Conservation (phyloP, 1,140 invertebrate species). For the Anastrepha obliqua region DNA sequence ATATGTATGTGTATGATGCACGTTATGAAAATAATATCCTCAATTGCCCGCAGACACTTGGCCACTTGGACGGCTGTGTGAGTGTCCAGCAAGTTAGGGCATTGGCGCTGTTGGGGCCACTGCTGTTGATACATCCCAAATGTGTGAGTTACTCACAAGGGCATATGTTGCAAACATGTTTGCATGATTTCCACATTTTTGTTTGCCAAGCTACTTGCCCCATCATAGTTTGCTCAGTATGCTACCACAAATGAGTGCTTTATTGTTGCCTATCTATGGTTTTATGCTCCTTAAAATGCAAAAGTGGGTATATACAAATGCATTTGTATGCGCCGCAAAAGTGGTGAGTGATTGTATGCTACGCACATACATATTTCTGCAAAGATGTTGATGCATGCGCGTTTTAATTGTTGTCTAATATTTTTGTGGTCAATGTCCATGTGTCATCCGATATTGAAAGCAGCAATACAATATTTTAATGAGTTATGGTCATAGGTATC, state of each 20-base stretch:
- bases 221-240: background rate
- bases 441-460: no score
- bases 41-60: background rate
- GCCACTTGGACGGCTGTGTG: background rate
- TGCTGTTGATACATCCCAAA: no score
- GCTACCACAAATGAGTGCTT: background rate
- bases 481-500: no score
- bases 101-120: background rate
- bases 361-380: no score
- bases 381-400: no score
- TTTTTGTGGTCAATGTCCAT: no score
- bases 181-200: background rate
- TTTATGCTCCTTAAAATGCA: background rate
- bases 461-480: no score
- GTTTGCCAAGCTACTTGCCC: background rate
- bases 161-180: background rate
- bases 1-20: background rate
- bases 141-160: background rate
- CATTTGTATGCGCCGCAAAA: background rate
- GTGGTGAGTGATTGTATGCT: no score
- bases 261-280: background rate
- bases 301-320: no score
- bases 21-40: conserved; percentile 5
- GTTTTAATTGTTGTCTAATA: no score
- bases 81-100: background rate